Evolutionary conservation across 2,113 vertebrate genomes (phyloP), one percentile per base, ranked within the genome.

Genomic region (Odocoileus hemionus): DNA sequence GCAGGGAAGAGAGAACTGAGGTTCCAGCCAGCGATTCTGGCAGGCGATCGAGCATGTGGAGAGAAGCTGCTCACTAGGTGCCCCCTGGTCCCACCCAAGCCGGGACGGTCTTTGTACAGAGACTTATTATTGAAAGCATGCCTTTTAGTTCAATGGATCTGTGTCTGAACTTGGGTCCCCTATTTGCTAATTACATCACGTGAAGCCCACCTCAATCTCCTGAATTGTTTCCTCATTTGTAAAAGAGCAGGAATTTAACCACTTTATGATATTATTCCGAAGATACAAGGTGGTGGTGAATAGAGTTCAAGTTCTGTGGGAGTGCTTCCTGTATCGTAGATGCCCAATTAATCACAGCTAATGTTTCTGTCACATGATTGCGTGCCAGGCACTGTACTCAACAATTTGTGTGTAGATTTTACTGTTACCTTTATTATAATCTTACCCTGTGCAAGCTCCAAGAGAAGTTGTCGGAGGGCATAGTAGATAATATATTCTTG

Each of bases 1-100:
- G 1, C 45, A 43, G 87, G 58, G 28, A 45, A 43, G 3, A 17
- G 26, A 23, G 9, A 50, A 61, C 5, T 16, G 7, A 45, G 25
- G 16, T 86, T 70, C 33, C 7, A 85, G 57, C 25, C 54, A 9
- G 2, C 15, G 33, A 55, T n/a, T 80, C 47, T 23, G 45, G 16
- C 6, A 76, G 36, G 67, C 11, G 30, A 4, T 54, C 2, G 0
- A n/a, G 76, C 15, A 1, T 3, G 19, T 13, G n/a, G 84, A 64
- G 5, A 2, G 45, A 7, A 64, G 4, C 39, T 23, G 15, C 11
- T 5, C 4, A 0, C 1, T 0, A 2, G 16, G 3, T 14, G 0
- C 0, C 23, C 26, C 25, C n/a, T 5, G 19, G 12, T 36, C 57
- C 57, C 7, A 3, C 11, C 11, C 25, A 23, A 88, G 50, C 60